These are phyloP conservation scores for Aphrophora alni DNA, from an alignment of 2,888 invertebrate genomes.

Conservation along the genomic window DNA sequence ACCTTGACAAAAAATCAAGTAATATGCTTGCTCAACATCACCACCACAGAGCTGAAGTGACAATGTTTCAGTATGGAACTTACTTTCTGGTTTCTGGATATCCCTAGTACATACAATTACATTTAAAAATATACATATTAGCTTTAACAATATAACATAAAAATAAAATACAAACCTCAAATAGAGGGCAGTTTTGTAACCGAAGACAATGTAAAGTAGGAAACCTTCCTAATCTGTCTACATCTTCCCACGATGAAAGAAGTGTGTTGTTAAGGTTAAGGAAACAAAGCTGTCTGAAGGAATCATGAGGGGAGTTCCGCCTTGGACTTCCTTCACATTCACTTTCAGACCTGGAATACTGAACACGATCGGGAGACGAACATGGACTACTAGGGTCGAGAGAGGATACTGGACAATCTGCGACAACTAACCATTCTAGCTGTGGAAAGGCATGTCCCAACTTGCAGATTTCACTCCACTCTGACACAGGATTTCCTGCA, in stretches of 20 bases:
- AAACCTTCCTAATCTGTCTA: constrained; percentile 84
- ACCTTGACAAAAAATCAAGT: no score
- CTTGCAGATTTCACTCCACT: constrained; percentile 84
- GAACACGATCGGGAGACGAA: constrained; percentile 24
- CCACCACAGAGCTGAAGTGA: no score
- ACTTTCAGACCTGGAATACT: constrained; percentile 59
- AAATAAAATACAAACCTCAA: constrained; percentile 62
- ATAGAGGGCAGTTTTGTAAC: constrained; percentile 74
- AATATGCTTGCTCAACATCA: no score
- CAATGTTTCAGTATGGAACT: no score
- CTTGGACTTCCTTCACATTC: constrained; percentile 62
- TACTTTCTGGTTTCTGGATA: no score
- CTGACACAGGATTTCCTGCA: constrained; percentile 80
- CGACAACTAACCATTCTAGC: constrained; percentile 83
- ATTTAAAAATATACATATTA: no score
- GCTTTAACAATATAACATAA: no score
- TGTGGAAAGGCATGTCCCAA: constrained; percentile 86
- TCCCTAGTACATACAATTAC: no score
- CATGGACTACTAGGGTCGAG: constrained; percentile 55
- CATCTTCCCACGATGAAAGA: constrained; percentile 86
- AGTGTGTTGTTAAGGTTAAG: constrained; percentile 86
- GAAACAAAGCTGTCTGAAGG: constrained; percentile 72
- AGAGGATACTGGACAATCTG: constrained; percentile 79
- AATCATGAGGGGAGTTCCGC: constrained; percentile 65
- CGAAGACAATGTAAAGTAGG: constrained; percentile 83